Base-by-base conservation (phyloP, 2,797 vertebrate genomes). In the Margarornis squamiger region DNA sequence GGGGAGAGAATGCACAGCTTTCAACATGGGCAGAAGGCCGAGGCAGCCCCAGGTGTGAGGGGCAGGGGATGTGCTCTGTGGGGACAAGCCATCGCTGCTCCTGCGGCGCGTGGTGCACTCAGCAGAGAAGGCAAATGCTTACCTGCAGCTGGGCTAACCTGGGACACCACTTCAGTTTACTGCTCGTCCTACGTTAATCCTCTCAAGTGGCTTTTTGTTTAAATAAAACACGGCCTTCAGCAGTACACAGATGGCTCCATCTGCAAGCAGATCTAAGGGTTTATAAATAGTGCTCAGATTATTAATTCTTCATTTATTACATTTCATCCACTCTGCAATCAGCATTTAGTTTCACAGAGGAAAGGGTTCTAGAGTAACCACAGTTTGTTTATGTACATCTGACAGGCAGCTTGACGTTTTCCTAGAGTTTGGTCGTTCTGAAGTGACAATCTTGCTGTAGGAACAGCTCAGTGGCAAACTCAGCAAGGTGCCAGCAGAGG, bases 211-310 rank as follows among this genome's bases (percentile, higher is more conserved):
- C 52, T 92, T 93, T 97, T 97, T 80, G 52, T 95, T 96, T 94
- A 97, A 94, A 87, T 90, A 92, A 97, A 96, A 91, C 68, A 48
- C 46, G 67, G 80, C 81, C 91, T 76, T 15, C 30, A 87, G 96
- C 92, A 90, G 34, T 38, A 92, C 67, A 43, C 96, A 96, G 95
- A 95, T 95, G 93, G 91, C 41, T 4, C 8, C 66, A 6, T 94
- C 92, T 94, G 91, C 87, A n/a, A 91, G 84, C 71, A 85, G 92
- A 92, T 94, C 93, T 86, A 66, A 85, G 93, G 65, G 74, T 65
- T 93, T 97, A 95, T 95, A 97, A 94, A 96, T 91, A 96, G 95
- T 46, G 70, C 71, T 90, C 79, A 88, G 82, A 85, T 93, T 96
- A 96, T 96, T 97, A 92, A 85, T 91, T 95, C 92, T 91, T 94